phyloP scores from a whole-genome alignment of 2,797 vertebrate species.

The Meriones psammophilus region DNA sequence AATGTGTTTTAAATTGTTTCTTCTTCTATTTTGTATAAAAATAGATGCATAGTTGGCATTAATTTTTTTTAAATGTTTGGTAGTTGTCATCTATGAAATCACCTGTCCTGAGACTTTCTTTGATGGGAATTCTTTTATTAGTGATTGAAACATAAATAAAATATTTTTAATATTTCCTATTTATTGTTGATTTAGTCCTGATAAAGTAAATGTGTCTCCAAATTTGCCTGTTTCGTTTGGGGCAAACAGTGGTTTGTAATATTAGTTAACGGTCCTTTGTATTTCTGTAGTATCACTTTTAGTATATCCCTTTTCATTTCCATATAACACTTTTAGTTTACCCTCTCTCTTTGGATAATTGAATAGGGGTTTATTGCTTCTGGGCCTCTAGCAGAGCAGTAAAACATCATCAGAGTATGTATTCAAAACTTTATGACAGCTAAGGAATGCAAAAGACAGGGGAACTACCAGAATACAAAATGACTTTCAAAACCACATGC shows the following conservation, averaged over 20 bases:
- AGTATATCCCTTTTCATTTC: neutral
- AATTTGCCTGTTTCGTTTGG: neutral
- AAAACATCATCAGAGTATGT: neutral
- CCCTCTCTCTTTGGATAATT: neutral
- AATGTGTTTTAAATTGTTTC: neutral
- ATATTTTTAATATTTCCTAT: neutral
- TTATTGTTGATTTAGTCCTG: neutral
- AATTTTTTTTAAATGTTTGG: neutral
- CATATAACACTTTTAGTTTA: neutral
- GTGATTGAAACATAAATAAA: neutral
- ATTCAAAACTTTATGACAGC: neutral
- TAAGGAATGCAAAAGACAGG: neutral
- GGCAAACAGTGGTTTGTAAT: neutral
- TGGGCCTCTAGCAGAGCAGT: neutral
- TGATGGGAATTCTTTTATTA: neutral
- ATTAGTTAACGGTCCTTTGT: neutral
- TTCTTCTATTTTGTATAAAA: neutral
- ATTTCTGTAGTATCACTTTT: neutral
- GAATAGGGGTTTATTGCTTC: neutral
- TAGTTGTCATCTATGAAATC: neutral
- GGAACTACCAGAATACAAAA: neutral
- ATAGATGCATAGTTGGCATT: neutral
- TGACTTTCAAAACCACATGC: too few relatives aligned
- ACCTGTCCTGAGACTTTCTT: neutral
- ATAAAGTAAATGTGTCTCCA: neutral